Evolutionary conservation across 53 echinoderm and acorn worm genomes (phyloP), one percentile per base, ranked within the genome.

Genomic region (Glandiceps talaboti): DNA sequence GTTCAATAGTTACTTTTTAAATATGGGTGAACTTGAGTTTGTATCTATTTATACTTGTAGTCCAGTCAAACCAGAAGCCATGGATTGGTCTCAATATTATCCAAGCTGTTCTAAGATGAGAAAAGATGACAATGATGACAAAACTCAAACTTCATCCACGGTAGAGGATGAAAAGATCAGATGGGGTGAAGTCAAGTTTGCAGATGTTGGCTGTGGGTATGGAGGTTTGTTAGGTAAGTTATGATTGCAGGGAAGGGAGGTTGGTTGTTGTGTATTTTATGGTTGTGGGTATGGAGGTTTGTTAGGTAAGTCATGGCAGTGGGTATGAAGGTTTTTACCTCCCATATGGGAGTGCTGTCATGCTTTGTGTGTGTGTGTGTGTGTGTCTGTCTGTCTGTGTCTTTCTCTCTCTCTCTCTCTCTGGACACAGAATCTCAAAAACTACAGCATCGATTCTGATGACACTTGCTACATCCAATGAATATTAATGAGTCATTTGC

Each of bases 241-340:
- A 45, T 20, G 6, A 45, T 45, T 6, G 20, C 20, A 45, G 64
- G n/a, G n/a, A n/a, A n/a, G n/a, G n/a, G n/a, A n/a, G n/a, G n/a
- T n/a, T n/a, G n/a, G n/a, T n/a, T n/a, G n/a, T n/a, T n/a, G n/a
- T n/a, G n/a, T n/a, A n/a, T n/a, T n/a, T n/a, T n/a, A n/a, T 28
- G 96, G 96, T 26, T 95, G 96, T 77, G 96, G 96, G 75, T 95
- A 95, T 85, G 96, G 96, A 14, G 96, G 96, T 26, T 84, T 95
- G 14, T 81, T 95, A 14, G 96, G 96, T 95, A 45, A 45, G 64
- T 45, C 20, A 45, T 28, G 96, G 96, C 26, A 92, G 96, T 77
- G 96, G 96, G 75, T 95, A 95, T 85, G 96, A 92, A 14, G 96
- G 96, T 26, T 84, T 95, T n/a, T n/a, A n/a, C n/a, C n/a, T n/a